Evolutionary conservation across 2,113 vertebrate species (phyloP), one percentile per base, ranked within the genome.

Genomic region (Perca schrenkii): DNA sequence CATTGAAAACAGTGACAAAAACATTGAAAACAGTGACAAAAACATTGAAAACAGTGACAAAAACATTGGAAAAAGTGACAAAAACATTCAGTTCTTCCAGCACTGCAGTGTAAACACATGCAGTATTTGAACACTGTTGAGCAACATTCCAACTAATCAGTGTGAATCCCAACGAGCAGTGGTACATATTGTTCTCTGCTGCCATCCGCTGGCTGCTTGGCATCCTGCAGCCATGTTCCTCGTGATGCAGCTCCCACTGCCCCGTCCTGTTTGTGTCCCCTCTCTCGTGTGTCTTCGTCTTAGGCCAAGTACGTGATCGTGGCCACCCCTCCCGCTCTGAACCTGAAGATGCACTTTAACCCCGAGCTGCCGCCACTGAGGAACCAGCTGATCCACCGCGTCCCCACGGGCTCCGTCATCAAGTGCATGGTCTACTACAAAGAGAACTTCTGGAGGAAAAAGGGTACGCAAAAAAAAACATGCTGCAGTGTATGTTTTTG

Each of bases 341-440:
- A 95, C 68, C 71, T 97, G 93, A 99, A 99, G 96, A 97, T 99
- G 82, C 97, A 99, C 89, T 98, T 97, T 89, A 98, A 85, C 65
- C 98, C 98, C 6, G 95, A 97, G 82, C 94, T 99, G 82, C 98
- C 98, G 0, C 95, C 97, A 0, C 84, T 98, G 91, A 97, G 98
- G 90, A 99, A 99, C 90, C 98, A 99, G 90, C 94, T 99, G 81
- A 97, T 99, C 91, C 92, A 93, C 81, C 96, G 98, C 34, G 94
- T 99, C 17, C 98, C 98, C 85, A 96, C 98, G 96, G 98, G 98
- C 84, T 98, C 96, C 21, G 97, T 99, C 90, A 99, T 99, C 93
- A 99, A 99, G 90, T 98, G 97, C 91, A 99, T 99, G 68, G 96
- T 99, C 56, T 99, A 99, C 93, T 99, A 99, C 85, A 96, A 93